Conservation (phyloP, 2,888 invertebrate genomes). For the Nymphalis urticae region DNA sequence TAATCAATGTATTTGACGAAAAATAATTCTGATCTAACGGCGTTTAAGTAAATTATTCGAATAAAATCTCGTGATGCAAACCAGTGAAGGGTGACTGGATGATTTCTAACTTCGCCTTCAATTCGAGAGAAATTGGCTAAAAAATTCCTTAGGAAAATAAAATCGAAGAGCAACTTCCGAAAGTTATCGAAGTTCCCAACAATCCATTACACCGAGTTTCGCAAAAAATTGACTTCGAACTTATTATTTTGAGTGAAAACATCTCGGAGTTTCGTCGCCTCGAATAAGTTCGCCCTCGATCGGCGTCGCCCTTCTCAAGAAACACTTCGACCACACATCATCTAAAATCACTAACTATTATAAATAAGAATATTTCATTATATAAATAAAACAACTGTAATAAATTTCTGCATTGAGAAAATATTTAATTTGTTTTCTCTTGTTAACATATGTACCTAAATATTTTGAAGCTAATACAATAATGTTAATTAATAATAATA, state of each 20-base stretch:
- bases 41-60: conserved; percentile 31
- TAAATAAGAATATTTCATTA: conserved; percentile 14
- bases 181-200: conserved; percentile 80
- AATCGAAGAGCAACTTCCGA: conserved; percentile 79
- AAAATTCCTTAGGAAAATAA: conserved; percentile 78
- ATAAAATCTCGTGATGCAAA: conserved; percentile 41
- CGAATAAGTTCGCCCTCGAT: conserved; percentile 56
- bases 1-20: background rate
- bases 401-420: background rate
- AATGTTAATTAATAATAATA: too few species aligned
- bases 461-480: too few species aligned
- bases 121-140: conserved; percentile 77
- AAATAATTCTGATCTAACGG: conserved; percentile 14
- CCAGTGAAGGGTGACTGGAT: conserved; percentile 71
- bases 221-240: conserved; percentile 77
- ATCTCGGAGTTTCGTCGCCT: conserved; percentile 71
- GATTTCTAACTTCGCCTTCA: conserved; percentile 66
- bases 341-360: conserved; percentile 28
- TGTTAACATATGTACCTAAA: too few species aligned
- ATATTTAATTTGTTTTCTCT: too few species aligned
- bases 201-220: conserved; percentile 81
- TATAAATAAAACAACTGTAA: background rate
- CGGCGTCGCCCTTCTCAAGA: conserved; percentile 36
- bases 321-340: conserved; percentile 32
- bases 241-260: conserved; percentile 81